A percentile compares a stretch with the other conserved stretches of the same genome.
Evolutionary conservation across 2,113 vertebrate genomes (phyloP).

Genomic region (Muscicapa adusta): DNA sequence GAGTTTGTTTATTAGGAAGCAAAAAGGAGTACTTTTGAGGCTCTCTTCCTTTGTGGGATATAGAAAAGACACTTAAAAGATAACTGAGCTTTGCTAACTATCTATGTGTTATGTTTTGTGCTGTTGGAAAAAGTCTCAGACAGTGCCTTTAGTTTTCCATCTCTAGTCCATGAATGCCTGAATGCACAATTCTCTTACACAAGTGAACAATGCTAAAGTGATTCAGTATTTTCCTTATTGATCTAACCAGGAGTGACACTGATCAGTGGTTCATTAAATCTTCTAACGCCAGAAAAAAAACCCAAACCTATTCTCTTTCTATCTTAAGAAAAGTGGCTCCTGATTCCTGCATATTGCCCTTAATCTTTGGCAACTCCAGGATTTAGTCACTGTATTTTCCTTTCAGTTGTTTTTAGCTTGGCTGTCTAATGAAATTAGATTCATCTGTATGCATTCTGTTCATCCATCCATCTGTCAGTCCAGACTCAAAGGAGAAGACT

Average conservation of each 20-base stretch:
- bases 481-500: background rate
- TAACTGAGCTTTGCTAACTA: background rate
- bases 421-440: background rate
- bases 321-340: background rate
- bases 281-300: constrained; percentile 35
- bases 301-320: background rate
- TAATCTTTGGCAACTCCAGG: background rate
- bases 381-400: background rate
- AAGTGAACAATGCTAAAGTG: background rate
- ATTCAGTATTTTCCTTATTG: constrained; percentile 26
- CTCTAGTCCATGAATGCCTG: background rate
- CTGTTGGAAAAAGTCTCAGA: background rate
- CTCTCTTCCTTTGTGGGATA: background rate
- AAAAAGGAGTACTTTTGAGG: background rate
- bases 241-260: constrained; percentile 47
- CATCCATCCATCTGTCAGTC: background rate
- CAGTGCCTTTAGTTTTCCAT: background rate
- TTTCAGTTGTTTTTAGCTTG: background rate
- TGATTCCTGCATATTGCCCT: background rate
- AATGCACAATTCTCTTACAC: background rate
- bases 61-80: background rate
- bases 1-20: background rate
- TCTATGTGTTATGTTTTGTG: background rate
- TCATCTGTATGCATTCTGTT: background rate
- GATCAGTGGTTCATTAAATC: background rate